Conservation (phyloP, 2,797 vertebrate genomes). For the Eutrigla gurnardus region DNA sequence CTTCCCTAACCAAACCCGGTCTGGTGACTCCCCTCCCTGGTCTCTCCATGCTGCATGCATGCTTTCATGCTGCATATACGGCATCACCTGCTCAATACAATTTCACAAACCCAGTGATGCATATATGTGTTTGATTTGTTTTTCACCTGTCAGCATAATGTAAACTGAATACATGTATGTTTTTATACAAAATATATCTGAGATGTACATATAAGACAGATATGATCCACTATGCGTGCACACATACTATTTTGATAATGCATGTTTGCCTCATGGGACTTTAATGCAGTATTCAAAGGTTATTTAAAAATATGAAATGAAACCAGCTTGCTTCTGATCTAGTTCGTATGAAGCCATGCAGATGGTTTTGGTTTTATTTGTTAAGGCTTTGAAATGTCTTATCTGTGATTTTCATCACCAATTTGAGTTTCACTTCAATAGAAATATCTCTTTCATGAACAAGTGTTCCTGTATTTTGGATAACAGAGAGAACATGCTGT, state of each 20-base stretch:
- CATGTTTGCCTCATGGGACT: not conserved
- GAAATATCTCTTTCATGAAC: not conserved
- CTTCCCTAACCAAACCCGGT: slow-evolving; percentile 31
- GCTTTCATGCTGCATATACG: not conserved
- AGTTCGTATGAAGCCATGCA: not conserved
- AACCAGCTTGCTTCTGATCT: not conserved
- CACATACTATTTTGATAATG: not conserved
- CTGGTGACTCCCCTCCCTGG: slow-evolving; percentile 11
- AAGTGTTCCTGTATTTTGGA: not conserved
- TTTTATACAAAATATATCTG: not conserved
- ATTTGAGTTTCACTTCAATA: not conserved
- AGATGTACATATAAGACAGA: not conserved
- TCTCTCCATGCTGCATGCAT: slow-evolving; percentile 13
- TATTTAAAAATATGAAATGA: not conserved
- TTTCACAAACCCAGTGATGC: slow-evolving; percentile 11
- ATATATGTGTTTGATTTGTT: not conserved
- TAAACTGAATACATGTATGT: not conserved
- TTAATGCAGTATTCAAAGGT: not conserved
- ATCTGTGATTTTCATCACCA: not conserved
- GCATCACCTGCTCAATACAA: not conserved
- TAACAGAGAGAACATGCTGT: not conserved
- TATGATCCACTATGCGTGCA: too few species aligned
- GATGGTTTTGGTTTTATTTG: not conserved
- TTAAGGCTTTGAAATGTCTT: not conserved
- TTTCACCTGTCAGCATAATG: slow-evolving; percentile 17